Evolutionary conservation across 2,888 invertebrate species (phyloP), one percentile per base, ranked within the genome.

Genomic region (Papilio demoleus): DNA sequence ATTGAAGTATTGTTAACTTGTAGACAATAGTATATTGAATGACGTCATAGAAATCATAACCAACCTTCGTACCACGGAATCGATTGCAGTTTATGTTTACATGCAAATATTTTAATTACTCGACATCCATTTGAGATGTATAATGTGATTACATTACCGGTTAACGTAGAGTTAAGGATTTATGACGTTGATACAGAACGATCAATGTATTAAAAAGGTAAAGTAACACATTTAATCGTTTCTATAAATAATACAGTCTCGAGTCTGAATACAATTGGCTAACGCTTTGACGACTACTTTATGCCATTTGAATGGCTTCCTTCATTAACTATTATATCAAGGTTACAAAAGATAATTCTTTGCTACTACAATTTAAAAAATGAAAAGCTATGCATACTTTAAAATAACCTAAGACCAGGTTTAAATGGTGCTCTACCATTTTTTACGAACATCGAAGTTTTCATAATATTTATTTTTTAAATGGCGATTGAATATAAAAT

Each of bases 31-130:
- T 6, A 17, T 31, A 36, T 40, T 17, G 27, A 9, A 59, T 58
- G 19, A 36, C 34, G 47, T 58, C 58, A 58, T 11, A 65, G 65
- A 3, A 67, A 38, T 50, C 38, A 38, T 24, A 59, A 24, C 36
- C 59, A 59, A 47, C 56, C 68, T 63, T 36, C 68, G 38, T 14
- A 36, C 36, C 61, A 62, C 47, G 47, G 24, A 63, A 42, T 47
- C 22, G 2, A 38, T 17, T 67, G n/a, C 47, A 50, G 47, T 59
- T 68, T 63, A 68, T 38, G 59, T 40, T 38, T 59, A 42, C 22
- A 68, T 64, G 63, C 58, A 59, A 59, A 64, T 56, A 38, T 36
- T 50, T 38, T 64, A 68, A 68, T 64, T 53, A 47, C 64, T 36
- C 14, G 22, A 64, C 27, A 31, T 36, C 68, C 68, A 65, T 68